Evolutionary conservation across 2,888 invertebrate genomes (phyloP), one percentile per base, ranked within the genome.

Genomic region (Bugula neritina): DNA sequence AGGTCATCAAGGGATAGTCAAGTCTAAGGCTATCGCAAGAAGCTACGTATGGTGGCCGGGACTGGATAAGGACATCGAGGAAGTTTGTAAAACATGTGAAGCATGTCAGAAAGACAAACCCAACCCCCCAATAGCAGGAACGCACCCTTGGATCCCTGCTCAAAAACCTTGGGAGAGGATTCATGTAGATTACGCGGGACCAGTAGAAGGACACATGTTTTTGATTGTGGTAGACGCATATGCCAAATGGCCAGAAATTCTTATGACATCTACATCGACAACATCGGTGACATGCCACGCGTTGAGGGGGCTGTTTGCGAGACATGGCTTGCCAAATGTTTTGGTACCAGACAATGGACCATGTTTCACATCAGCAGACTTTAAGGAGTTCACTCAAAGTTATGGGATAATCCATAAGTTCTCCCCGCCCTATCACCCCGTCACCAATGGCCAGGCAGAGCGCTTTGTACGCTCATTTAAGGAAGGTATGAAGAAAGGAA

Each of bases 311-410:
- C 13, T 25, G 5, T 17, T 63, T 21, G 63, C 63, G 3, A 63
- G 63, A 31, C 27, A 63, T 29, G 63, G 63, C 5, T 29, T 31
- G 2, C 21, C 27, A 3, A 27, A 31, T 31, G 63, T 31, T 13
- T 5, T 63, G 3, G 63, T 63, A 5, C 13, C 63, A n/a, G 63
- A 63, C 63, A 63, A 63, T 63, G 63, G 63, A 2, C 63, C 63
- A 13, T 31, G 31, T 13, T 63, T 63, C 31, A n/a, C n/a, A 31
- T 63, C 63, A 31, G 10, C 3, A 17, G 29, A 63, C 5, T 63
- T 63, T 31, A 27, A 25, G 63, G 17, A 63, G n/a, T 63, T 63
- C 63, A 63, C 31, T 27, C 27, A 25, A 34, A n/a, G 13, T n/a
- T 31, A 63, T 34, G 10, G 34, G 5, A 63, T 63, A 31, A 63